phyloP scores from a whole-genome alignment of 2,797 vertebrate species.

The Malurus splendens region DNA sequence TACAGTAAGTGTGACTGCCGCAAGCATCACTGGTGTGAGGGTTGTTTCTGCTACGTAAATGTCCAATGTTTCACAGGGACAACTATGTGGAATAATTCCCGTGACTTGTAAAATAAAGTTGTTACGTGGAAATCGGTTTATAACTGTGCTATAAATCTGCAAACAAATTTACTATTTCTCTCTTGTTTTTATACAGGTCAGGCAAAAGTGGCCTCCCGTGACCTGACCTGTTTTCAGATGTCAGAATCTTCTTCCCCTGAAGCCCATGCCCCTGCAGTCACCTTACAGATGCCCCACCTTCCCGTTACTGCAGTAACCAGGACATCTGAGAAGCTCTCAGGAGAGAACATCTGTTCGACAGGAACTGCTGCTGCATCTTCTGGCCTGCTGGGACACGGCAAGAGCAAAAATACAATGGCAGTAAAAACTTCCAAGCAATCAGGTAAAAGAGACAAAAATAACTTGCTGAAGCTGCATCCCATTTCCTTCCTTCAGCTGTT shows the following conservation, averaged over 20 bases:
- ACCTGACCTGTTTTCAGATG: conserved; percentile 36
- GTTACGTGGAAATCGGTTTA: not conserved
- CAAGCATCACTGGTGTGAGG: not conserved
- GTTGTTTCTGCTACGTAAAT: not conserved
- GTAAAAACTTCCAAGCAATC: conserved; percentile 75
- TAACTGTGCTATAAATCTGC: not conserved
- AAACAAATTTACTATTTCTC: not conserved
- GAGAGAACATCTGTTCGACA: conserved; percentile 61
- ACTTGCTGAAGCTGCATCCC: not conserved
- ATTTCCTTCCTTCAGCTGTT: not conserved
- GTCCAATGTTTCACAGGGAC: not conserved
- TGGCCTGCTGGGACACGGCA: conserved; percentile 54
- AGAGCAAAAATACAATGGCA: conserved; percentile 41
- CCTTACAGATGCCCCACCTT: conserved; percentile 83
- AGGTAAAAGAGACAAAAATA: conserved; percentile 58
- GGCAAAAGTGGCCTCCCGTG: conserved; percentile 49
- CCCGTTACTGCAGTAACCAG: conserved; percentile 79
- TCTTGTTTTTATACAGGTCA: conserved; percentile 44
- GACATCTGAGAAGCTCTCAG: conserved; percentile 70
- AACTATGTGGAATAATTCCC: not conserved
- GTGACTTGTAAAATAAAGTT: not conserved
- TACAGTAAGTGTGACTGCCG: fast-evolving
- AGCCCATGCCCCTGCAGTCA: conserved; percentile 66
- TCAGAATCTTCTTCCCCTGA: conserved; percentile 57
- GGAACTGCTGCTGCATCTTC: conserved; percentile 45